Conservation (phyloP, 1,140 invertebrate species). For the Gryllus bimaculatus region DNA sequence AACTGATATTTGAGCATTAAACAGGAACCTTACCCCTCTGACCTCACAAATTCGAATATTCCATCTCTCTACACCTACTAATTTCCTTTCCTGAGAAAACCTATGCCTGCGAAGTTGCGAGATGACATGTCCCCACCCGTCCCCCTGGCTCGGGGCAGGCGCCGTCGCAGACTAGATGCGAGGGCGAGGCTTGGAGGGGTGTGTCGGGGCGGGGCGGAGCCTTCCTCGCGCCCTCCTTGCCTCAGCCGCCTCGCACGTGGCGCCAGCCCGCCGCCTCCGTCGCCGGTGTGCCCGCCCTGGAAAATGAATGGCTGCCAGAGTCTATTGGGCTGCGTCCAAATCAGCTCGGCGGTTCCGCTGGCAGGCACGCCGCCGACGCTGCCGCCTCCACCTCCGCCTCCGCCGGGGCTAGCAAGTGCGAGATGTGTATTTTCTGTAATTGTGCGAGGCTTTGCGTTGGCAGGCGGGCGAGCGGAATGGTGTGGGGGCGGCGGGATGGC, state of each 20-base stretch:
- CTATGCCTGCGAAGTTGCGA: background rate
- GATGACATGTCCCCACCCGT: background rate
- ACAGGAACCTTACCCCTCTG: background rate
- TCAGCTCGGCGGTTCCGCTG: constrained; percentile 1
- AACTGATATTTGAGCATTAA: background rate
- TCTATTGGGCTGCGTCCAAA: background rate
- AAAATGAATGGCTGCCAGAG: constrained; percentile 3
- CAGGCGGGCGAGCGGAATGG: background rate
- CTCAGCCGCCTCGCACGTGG: background rate
- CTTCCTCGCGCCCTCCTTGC: background rate
- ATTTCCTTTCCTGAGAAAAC: background rate
- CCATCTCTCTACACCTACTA: background rate
- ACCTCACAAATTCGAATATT: background rate
- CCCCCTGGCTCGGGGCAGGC: no score
- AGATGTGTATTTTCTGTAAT: constrained; percentile 5
- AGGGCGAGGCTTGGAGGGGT: no score
- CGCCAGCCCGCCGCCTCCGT: background rate
- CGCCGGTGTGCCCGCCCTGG: background rate
- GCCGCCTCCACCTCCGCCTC: no score
- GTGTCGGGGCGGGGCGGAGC: no score
- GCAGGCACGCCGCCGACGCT: background rate
- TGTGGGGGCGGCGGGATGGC: no score
- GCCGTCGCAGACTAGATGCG: no score
- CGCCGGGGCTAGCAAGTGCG: background rate
- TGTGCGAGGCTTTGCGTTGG: background rate